phyloP scores from a whole-genome alignment of 1,140 invertebrate species.

The Aphelenchoides avenae region DNA sequence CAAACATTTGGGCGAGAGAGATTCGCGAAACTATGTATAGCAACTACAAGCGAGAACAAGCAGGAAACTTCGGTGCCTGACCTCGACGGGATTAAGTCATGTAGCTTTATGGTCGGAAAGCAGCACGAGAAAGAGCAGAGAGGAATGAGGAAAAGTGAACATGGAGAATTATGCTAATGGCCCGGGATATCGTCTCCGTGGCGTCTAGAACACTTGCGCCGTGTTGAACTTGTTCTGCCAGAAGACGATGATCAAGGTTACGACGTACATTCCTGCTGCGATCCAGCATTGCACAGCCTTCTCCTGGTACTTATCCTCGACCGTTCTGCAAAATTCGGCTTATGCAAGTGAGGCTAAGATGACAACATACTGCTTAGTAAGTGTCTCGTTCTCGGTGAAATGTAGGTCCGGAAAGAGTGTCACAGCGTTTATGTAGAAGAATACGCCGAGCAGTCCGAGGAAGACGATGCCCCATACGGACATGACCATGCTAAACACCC shows the following conservation, averaged over 20 bases:
- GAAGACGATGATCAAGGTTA: conserved; percentile 55
- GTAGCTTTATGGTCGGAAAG: no score
- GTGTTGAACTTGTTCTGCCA: conserved; percentile 58
- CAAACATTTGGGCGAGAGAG: conserved; percentile 19
- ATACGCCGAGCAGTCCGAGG: conserved; percentile 54
- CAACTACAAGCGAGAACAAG: no score
- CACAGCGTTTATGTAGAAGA: conserved; percentile 56
- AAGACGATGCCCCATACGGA: conserved; percentile 59
- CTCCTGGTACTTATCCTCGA: conserved; percentile 47
- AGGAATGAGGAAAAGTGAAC: no score
- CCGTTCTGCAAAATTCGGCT: conserved; percentile 31
- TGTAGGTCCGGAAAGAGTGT: conserved; percentile 56
- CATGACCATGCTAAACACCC: conserved; percentile 56
- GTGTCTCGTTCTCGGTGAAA: conserved; percentile 40
- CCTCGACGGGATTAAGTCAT: no score
- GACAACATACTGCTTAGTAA: conserved; percentile 16
- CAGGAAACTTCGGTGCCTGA: no score
- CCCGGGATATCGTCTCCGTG: no score
- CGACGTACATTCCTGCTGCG: conserved; percentile 57
- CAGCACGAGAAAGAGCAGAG: no score
- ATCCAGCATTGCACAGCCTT: conserved; percentile 59
- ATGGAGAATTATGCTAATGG: no score
- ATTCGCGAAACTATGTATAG: no score
- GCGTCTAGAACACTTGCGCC: conserved; percentile 41
- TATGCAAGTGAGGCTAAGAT: conserved; percentile 6